These are phyloP conservation scores for Choristoneura fumiferana DNA, from an alignment of 1,140 invertebrate species.

Conservation along the genomic window DNA sequence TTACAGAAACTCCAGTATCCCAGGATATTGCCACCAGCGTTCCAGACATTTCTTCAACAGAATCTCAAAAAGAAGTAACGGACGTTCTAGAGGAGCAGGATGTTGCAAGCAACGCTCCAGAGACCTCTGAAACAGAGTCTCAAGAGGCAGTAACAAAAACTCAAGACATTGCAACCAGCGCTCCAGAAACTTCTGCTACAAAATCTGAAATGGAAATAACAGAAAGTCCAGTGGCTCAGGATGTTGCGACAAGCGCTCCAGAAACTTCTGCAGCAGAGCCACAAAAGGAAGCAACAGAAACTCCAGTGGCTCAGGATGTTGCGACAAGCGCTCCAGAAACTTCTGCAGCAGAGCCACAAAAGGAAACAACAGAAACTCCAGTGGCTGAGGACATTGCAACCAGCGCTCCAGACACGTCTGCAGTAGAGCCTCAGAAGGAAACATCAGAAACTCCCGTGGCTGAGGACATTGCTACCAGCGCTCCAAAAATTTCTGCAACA, in stretches of 20 bases:
- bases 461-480: neutral
- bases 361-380: slow-evolving; percentile 27
- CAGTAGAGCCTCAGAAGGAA: neutral
- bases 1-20: slow-evolving; percentile 29
- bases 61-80: slow-evolving; percentile 4
- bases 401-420: neutral
- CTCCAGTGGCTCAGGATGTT: slow-evolving; percentile 19
- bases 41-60: neutral
- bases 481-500: neutral
- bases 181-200: neutral
- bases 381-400: slow-evolving; percentile 16
- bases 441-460: neutral
- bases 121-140: neutral
- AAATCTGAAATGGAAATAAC: neutral
- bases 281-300: slow-evolving; percentile 6
- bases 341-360: slow-evolving; percentile 14
- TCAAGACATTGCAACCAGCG: neutral
- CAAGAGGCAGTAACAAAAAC: neutral
- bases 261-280: neutral
- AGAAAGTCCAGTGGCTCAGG: neutral
- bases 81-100: neutral
- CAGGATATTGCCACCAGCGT: neutral
- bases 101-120: too few relatives aligned
- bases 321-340: slow-evolving; percentile 8
- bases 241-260: neutral